Base-by-base conservation (phyloP, 1,140 invertebrate species). In the Conus ventricosus region DNA sequence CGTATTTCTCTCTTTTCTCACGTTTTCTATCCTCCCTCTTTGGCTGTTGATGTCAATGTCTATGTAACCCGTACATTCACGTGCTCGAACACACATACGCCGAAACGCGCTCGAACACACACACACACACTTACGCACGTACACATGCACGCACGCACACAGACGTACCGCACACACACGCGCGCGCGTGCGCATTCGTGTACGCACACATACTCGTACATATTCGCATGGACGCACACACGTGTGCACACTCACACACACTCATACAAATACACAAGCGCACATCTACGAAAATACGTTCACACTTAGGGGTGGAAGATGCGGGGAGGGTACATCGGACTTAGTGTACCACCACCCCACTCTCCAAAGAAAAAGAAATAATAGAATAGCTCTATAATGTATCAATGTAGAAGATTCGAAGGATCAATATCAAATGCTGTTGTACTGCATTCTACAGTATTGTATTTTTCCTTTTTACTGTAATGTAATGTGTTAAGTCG, bases 91-190 rank as follows among this genome's bases (percentile, higher is more conserved):
- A 67, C 63, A 51, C 78, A 81, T 27, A 51, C 78, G 51, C 78
- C 8, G 25, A 81, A n/a, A 51, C 78, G 23, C 78, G 23, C 78
- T 39, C 78, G 23, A n/a, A 81, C 78, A 27, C 39, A 81, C 78
- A 81, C 78, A 81, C 78, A 81, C 78, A 81, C 78, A 81, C 78
- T 39, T 3, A 81, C 78, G 51, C 78, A 81, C 78, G 51, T 51
- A 81, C 78, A 81, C 78, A 81, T 27, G 51, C 78, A 81, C 27
- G 23, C 78, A 63, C 60, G n/a, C 75, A 78, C 75, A 78, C n/a
- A 20, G n/a, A 78, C n/a, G 27, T 23, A 78, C 23, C 75, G n/a
- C 75, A n/a, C 75, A 78, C 1, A 25, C 75, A 78, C 75, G 4
- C 75, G 5, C 75, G 27, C 75, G 27, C 75, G 75, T 5, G 10